Conservation (phyloP, 2,113 vertebrate species). For the Pelmatolapia mariae region DNA sequence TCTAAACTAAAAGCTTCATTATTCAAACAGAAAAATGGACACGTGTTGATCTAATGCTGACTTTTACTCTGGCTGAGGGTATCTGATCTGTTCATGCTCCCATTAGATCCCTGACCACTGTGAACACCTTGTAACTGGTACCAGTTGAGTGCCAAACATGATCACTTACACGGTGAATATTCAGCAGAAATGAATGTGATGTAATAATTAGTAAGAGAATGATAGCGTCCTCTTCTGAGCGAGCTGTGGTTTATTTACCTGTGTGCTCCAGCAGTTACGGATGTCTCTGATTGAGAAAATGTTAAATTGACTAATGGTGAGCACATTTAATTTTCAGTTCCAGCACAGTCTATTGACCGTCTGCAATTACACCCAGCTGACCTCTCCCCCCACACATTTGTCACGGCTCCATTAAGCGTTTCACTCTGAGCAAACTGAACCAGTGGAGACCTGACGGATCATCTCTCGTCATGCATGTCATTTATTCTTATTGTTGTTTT, state of each 20-base stretch:
- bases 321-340: accelerated
- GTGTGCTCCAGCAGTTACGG: not conserved
- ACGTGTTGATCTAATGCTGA: not conserved
- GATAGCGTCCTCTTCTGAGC: accelerated
- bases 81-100: not conserved
- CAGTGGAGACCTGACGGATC: not conserved
- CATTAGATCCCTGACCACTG: not conserved
- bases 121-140: not conserved
- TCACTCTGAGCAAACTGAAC: not conserved
- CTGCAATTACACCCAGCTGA: not conserved
- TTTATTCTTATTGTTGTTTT: not conserved
- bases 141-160: not conserved
- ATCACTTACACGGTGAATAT: not conserved
- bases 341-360: not conserved
- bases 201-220: not conserved
- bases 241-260: not conserved
- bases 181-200: not conserved
- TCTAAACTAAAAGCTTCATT: not conserved
- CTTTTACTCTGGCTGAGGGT: not conserved
- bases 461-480: not conserved
- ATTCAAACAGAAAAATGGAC: not conserved
- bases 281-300: not conserved
- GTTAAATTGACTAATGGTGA: not conserved
- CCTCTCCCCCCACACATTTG: not conserved
- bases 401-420: not conserved